Evolutionary conservation across 2,113 vertebrate genomes (phyloP).

Genomic region (Tetraodon nigroviridis): DNA sequence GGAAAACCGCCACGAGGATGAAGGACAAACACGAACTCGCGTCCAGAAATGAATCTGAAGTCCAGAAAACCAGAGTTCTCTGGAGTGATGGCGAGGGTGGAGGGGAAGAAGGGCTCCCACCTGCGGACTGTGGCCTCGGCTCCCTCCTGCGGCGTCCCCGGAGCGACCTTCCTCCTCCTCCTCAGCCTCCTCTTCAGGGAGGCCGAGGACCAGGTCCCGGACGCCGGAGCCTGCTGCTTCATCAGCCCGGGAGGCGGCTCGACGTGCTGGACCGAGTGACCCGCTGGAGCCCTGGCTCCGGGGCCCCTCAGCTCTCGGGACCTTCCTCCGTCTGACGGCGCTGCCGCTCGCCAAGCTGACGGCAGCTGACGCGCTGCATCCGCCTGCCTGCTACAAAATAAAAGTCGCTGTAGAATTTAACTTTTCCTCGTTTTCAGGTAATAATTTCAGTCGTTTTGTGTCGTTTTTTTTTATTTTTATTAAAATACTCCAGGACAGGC

Average conservation of each 20-base stretch:
- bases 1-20: too few species aligned
- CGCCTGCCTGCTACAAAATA: slow-evolving; percentile 25
- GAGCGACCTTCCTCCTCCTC: slow-evolving; percentile 52
- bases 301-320: too few species aligned
- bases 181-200: slow-evolving; percentile 61
- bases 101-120: slow-evolving; percentile 37
- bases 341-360: background rate
- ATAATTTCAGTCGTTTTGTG: too few species aligned
- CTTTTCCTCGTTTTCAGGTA: too few species aligned
- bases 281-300: background rate
- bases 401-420: background rate
- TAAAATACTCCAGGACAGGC: too few species aligned
- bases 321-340: background rate
- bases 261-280: slow-evolving; percentile 10
- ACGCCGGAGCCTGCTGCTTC: slow-evolving; percentile 68
- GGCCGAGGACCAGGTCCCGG: slow-evolving; percentile 65
- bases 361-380: background rate
- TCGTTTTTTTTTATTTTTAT: too few species aligned
- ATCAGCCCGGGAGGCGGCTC: slow-evolving; percentile 69
- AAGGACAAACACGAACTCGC: too few species aligned
- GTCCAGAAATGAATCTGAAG: too few species aligned
- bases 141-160: slow-evolving; percentile 16
- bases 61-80: too few species aligned
- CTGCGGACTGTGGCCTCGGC: slow-evolving; percentile 65
- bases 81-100: too few species aligned